Base-by-base conservation (phyloP, 2,888 invertebrate genomes). In the Adelognathus sp. region DNA sequence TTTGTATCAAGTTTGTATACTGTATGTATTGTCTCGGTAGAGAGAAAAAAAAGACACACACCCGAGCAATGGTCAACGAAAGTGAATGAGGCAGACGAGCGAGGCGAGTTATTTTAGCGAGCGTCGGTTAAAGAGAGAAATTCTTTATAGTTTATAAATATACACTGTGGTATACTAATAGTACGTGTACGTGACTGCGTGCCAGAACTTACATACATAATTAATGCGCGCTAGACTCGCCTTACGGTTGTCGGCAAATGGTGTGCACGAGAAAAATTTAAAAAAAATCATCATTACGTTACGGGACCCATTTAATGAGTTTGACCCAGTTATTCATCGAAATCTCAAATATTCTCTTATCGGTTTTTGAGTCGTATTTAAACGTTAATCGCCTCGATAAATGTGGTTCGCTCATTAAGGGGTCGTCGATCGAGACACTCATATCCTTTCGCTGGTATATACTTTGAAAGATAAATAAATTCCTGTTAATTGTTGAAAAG, bases 51-150 rank as follows among this genome's bases (percentile, higher is more conserved):
- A 33, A 52, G 14, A 29, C 21, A 61, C 6, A 66, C 27, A 33
- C 29, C 4, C 60, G 24, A 71, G 50, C 7, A 44, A 31, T n/a
- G 14, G 27, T 46, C 58, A 24, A 58, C 24, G 69, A 70, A 70
- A 70, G 69, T 58, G 58, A 70, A 70, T 41, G 31, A 33, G n/a
- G 31, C 31, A 33, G 58, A 58, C 41, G 56, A 69, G 44, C 58
- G 33, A 18, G 33, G 46, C 33, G 36, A 70, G 46, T 58, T 24
- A 58, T 46, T 44, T 61, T 58, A 46, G 16, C 21, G 36, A 46
- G 44, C 16, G 27, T 41, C 31, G 58, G 21, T 70, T 33, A n/a
- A 33, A 14, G 31, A 58, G 44, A 46, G 58, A 70, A 58, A 58
- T 70, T 70, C 46, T 21, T 70, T 31, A 16, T 21, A 44, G 41